Evolutionary conservation across 2,113 vertebrate species (phyloP).

Genomic region (Gadus chalcogrammus): DNA sequence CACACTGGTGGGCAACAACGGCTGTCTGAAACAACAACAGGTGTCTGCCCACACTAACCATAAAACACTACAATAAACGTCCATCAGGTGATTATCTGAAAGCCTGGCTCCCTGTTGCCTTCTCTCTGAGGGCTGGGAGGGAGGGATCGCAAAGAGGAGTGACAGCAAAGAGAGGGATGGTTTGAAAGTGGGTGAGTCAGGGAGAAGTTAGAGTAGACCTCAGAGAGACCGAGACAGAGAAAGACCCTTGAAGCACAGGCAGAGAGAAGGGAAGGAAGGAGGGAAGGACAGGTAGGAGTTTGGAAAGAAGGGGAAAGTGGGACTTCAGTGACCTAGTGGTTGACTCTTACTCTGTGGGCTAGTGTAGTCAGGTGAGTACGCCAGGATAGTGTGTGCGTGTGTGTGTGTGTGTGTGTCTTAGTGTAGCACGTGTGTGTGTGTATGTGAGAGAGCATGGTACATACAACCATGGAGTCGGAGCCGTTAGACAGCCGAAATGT

Average conservation of each 20-base stretch:
- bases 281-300: not conserved
- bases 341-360: not conserved
- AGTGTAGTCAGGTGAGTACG: not conserved
- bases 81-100: conserved; percentile 10
- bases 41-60: no score
- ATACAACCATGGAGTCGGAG: conserved; percentile 63
- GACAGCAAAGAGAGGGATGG: conserved; percentile 37
- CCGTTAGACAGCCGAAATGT: conserved; percentile 52
- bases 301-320: not conserved
- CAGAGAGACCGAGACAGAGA: conserved; percentile 10
- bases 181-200: conserved; percentile 30
- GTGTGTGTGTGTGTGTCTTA: conserved; percentile 11
- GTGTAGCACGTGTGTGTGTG: not conserved
- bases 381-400: not conserved
- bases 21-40: no score
- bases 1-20: no score
- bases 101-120: not conserved
- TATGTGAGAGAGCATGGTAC: conserved; percentile 3
- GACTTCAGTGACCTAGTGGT: no score
- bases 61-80: not conserved
- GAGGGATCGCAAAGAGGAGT: conserved; percentile 6
- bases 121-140: conserved; percentile 24
- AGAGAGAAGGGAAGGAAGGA: conserved; percentile 1
- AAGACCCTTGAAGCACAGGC: not conserved
- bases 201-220: conserved; percentile 44